Base-by-base conservation (phyloP, 2,797 vertebrate genomes). In the Falco rusticolus region DNA sequence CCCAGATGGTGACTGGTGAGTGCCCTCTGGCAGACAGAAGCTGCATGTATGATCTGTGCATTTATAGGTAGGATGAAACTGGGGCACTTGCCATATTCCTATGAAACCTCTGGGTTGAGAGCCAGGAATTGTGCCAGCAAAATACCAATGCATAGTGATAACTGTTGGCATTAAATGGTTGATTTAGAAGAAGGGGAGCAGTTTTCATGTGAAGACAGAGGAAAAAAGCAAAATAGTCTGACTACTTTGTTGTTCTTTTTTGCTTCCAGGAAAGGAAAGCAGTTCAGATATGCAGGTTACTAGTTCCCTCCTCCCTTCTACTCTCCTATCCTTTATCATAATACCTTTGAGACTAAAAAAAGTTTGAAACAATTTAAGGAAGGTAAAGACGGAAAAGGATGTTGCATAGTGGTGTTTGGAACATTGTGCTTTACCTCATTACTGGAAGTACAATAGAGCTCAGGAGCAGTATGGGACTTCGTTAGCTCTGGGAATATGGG, bases 1-100 rank as follows among this genome's bases (percentile, higher is more conserved):
- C 64, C 57, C 94, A 86, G 92, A 71, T 93, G 77, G 63, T 6
- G 48, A 90, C 82, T 21, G 6, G 5, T 80, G 21, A 47, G 37
- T 75, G 34, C 25, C 87, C 34, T 63, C 82, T 90, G 80, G 33
- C 68, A 94, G 56, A 78, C 50, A 83, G 48, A 45, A 97, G 77
- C 75, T 95, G 75, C 47, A 57, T 87, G 39, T 26, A 57, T 6
- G 39, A 89, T 90, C 94, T 93, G 72, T 90, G 89, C 81, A 56
- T 94, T 96, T 96, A 82, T 83, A 89, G 60, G 31, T 66, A 90
- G 33, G 33, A 65, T 64, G 79, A 94, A 95, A 91, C 74, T 78
- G n/a, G 91, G 66, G 90, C 24, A 20, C 86, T 94, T 97, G 45
- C 59, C 83, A 26, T 43, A 39, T 39, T 39, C 39, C 39, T 39